phyloP scores from a whole-genome alignment of 2,797 vertebrate species.

The Hoplostethus atlanticus region DNA sequence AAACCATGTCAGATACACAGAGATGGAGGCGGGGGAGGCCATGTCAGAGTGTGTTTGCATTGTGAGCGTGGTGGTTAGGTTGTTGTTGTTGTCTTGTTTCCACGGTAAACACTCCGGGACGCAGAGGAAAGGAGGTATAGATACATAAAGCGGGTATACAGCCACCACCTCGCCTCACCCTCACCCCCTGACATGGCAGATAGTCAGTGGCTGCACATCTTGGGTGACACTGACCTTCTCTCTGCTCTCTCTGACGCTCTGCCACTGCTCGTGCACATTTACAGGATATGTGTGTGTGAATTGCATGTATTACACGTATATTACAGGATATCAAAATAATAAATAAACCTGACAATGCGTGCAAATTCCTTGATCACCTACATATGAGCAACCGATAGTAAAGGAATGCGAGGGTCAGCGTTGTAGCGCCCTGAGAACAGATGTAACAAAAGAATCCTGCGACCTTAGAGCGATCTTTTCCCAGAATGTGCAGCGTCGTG shows the following conservation, averaged over 20 bases:
- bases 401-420: not conserved
- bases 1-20: not conserved
- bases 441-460: not conserved
- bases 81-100: conserved; percentile 33
- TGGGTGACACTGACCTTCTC: not conserved
- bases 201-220: not conserved
- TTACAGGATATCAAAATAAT: no score
- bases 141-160: conserved; percentile 23
- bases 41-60: not conserved
- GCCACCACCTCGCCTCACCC: conserved; percentile 15
- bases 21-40: not conserved
- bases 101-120: conserved; percentile 34
- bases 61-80: not conserved
- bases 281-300: no score
- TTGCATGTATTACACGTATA: no score
- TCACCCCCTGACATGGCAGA: conserved; percentile 19
- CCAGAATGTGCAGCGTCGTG: no score
- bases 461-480: not conserved
- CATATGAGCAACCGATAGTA: not conserved
- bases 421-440: not conserved
- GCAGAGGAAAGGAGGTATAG: not conserved
- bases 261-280: not conserved
- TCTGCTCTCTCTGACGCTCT: not conserved
- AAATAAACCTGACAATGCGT: no score
- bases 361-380: not conserved